These are phyloP conservation scores for Cerastis rubricosa DNA, from an alignment of 2,888 invertebrate genomes.

Conservation along the genomic window DNA sequence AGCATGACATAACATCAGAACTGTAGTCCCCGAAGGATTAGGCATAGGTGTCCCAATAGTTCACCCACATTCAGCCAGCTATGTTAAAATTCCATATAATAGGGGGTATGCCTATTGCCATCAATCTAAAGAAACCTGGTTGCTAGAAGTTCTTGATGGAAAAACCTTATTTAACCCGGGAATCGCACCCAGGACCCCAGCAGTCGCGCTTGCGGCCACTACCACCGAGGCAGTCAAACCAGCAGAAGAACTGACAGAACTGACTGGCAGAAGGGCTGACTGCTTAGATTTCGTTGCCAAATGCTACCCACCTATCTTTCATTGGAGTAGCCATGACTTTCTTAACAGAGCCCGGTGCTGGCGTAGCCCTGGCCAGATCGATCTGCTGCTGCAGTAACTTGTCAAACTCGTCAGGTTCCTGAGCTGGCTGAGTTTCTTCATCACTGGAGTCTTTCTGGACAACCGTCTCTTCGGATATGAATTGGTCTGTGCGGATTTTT, in stretches of 20 bases:
- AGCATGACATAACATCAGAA: no score
- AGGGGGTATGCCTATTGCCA: no score
- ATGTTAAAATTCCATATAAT: no score
- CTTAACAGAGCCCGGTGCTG: slow-evolving; percentile 77
- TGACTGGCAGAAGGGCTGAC: neutral
- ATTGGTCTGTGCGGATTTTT: slow-evolving; percentile 92
- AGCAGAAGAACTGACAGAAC: neutral
- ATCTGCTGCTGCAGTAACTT: slow-evolving; percentile 92
- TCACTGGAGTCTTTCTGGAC: slow-evolving; percentile 86
- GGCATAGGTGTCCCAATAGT: no score
- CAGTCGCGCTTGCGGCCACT: no score
- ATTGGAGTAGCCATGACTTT: slow-evolving; percentile 70
- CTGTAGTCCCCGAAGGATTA: no score
- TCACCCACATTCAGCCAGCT: no score
- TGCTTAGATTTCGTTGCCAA: neutral
- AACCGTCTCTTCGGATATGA: slow-evolving; percentile 84
- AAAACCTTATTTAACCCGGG: no score
- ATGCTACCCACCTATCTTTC: slow-evolving; percentile 70
- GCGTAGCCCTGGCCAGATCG: slow-evolving; percentile 89
- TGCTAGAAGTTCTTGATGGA: no score
- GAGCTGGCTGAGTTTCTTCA: slow-evolving; percentile 79
- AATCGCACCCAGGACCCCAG: no score
- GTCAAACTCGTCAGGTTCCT: slow-evolving; percentile 92
- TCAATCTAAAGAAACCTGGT: no score
- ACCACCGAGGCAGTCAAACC: neutral